Evolutionary conservation across 2,888 invertebrate species (phyloP), one percentile per base, ranked within the genome.

Genomic region (Trissolcus brochymenae): DNA sequence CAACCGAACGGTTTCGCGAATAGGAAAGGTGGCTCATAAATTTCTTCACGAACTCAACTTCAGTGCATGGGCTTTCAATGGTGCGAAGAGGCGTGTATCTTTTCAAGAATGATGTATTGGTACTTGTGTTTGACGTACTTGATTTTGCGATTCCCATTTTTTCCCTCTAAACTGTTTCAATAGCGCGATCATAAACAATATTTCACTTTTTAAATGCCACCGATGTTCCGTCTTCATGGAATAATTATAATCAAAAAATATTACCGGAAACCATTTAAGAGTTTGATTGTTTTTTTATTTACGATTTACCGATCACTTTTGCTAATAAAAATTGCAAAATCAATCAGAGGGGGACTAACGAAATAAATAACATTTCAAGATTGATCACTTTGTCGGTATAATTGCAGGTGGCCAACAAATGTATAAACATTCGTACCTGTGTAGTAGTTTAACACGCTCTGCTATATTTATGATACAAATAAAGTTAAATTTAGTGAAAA

Each of bases 401-500:
- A 56, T 50, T 43, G 66, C 40, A 67, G 51, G 56, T 59, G 49
- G 53, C 62, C 62, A 53, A 61, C 21, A 21, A 57, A 46, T n/a
- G 51, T 41, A 46, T 61, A 65, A 65, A 49, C 72, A 46, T 61
- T 73, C 43, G 50, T 29, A 66, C 60, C 53, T 62, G 62, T 17
- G 25, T 43, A 62, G 74, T 35, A 35, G 65, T 64, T 59, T 40
- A 56, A 49, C 54, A 61, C 61, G 67, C 72, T 56, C 43, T 19
- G 60, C 55, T 72, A 75, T 35, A 35, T 78, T 79, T 79, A 79
- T 76, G 70, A 46, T 50, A 73, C 68, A 67, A 78, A 67, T 80
- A 80, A 82, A 82, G 81, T 82, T 80, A 79, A 81, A 82, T 81
- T 81, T 79, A 79, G 79, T 79, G 80, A 82, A 80, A 82, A 82